Evolutionary conservation across 2,888 invertebrate genomes (phyloP).

Genomic region (Cheilosia vernalis): DNA sequence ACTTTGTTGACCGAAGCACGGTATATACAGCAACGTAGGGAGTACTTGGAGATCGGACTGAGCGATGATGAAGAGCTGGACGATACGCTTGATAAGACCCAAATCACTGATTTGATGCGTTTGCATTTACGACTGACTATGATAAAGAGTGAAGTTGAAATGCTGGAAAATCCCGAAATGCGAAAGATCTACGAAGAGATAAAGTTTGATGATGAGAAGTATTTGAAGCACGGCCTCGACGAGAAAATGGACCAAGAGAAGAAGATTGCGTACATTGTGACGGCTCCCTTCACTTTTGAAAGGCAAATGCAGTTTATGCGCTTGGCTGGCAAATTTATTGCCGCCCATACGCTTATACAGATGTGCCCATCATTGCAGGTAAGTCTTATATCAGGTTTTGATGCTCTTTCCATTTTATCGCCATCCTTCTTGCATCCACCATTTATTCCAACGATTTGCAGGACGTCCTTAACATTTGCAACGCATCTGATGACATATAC

Average conservation of each 20-base stretch:
- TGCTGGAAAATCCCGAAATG: conserved; percentile 86
- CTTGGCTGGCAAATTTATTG: conserved; percentile 82
- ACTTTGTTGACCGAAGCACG: conserved; percentile 85
- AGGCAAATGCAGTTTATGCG: conserved; percentile 84
- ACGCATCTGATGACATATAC: conserved; percentile 84
- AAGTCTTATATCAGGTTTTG: background rate
- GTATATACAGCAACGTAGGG: conserved; percentile 84
- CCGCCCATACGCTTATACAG: conserved; percentile 82
- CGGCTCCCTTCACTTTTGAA: conserved; percentile 83
- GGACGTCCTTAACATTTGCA: conserved; percentile 80
- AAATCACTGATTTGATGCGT: conserved; percentile 84
- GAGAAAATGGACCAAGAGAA: conserved; percentile 40
- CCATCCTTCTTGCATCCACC: too few species aligned
- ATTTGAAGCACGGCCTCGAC: conserved; percentile 31
- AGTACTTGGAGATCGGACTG: conserved; percentile 83
- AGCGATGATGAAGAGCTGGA: conserved; percentile 81
- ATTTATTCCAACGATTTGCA: conserved; percentile 79
- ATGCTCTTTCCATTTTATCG: too few species aligned
- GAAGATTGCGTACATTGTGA: conserved; percentile 83
- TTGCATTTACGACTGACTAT: conserved; percentile 85
- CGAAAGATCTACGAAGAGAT: conserved; percentile 83
- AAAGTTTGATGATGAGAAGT: conserved; percentile 77
- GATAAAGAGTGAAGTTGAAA: conserved; percentile 86
- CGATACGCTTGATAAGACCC: conserved; percentile 79
- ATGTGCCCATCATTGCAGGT: conserved; percentile 82